Base-by-base conservation (phyloP, 2,797 vertebrate genomes). In the Discoglossus pictus region DNA sequence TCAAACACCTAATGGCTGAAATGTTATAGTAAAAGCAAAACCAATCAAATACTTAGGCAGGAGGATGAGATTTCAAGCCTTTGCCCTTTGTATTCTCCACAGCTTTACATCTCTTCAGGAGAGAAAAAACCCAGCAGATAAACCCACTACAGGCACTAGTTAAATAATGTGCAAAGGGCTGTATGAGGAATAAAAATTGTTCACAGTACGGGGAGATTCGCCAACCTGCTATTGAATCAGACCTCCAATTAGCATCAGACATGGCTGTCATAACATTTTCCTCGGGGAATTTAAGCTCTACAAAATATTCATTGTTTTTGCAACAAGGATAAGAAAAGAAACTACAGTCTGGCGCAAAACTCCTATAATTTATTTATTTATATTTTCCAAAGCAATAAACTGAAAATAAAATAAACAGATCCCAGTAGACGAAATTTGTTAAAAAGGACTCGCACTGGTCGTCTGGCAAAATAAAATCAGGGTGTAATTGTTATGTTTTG, bases 231-330 rank as follows among this genome's bases (percentile, higher is more conserved):
- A 10, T n/a, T 21, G 68, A 10, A 68, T 52, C 61, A 61, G 68
- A 59, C 21, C 59, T 5, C 0, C 0, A 0, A 77, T 56, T 46
- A 7, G 0, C 21, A 66, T 50, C 0, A 0, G 27, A 65, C 50
- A 46, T 48, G 67, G 27, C 6, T 35, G 61, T 54, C 55, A 61
- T 0, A 0, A 50, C 1, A 2, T 34, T 63, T 78, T 74, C 43
- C 75, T 17, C n/a, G 65, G 62, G 43, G 31, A 76, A 52, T 47
- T 64, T 58, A 51, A 61, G 13, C 40, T 71, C 67, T 64, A 68
- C 65, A 50, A 72, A 65, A 69, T 75, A 82, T 2, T 72, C 72
- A 78, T 74, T 75, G 73, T 58, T 76, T 74, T 77, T 75, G 21
- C 44, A 56, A 52, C 25, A 18, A 44, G 65, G 38, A 68, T 50